Percentiles rank a stretch among this genome's conserved stretches.
phyloP scores from a whole-genome alignment of 2,797 vertebrate genomes.

The Holocentrus rufus region DNA sequence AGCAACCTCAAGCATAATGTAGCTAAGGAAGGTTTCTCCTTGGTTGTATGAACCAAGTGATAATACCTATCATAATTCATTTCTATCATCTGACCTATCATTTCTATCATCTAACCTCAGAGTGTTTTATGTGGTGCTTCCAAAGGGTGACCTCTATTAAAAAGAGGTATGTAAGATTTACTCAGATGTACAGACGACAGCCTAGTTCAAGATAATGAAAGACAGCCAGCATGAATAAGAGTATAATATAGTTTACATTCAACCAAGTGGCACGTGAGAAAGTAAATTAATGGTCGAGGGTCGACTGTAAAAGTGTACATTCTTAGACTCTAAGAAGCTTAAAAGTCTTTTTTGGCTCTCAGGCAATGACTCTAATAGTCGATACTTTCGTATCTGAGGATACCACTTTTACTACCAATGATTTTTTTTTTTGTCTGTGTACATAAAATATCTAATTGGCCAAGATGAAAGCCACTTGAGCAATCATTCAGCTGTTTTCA shows the following conservation, averaged over 20 bases:
- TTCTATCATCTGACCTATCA: conserved; percentile 31
- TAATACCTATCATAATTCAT: conserved; percentile 59
- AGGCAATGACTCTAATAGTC: neutral
- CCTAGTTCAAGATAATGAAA: neutral
- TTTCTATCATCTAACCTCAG: conserved; percentile 34
- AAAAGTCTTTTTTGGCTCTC: no score
- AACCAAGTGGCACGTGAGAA: neutral
- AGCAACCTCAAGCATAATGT: conserved; percentile 13
- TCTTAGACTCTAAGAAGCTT: no score
- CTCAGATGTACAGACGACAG: neutral
- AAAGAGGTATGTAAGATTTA: conserved; percentile 30
- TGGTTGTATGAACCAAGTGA: conserved; percentile 28
- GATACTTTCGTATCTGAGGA: no score
- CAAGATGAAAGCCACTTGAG: no score
- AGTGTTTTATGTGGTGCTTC: conserved; percentile 55
- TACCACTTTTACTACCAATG: no score
- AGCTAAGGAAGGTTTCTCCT: conserved; percentile 32
- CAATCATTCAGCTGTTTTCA: no score
- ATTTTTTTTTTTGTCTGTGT: no score
- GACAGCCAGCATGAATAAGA: neutral
- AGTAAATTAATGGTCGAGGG: neutral
- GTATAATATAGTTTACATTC: conserved; percentile 14
- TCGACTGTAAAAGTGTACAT: no score
- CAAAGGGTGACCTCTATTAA: conserved; percentile 51
- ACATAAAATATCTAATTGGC: no score